phyloP scores from a whole-genome alignment of 2,888 invertebrate species.

The Microctonus hyperodae region DNA sequence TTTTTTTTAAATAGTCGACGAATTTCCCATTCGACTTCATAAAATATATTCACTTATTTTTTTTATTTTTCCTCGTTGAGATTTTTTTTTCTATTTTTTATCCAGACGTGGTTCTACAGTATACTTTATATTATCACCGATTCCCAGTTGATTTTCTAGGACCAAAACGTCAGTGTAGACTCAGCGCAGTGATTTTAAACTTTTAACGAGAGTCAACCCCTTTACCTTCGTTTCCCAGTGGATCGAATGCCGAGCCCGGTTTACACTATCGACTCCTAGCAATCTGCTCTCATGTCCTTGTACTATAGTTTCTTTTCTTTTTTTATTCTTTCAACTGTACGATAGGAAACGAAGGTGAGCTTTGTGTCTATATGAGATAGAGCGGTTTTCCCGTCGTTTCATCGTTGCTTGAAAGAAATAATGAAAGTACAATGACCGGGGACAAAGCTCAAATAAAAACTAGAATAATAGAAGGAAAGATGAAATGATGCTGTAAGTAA shows the following conservation, averaged over 20 bases:
- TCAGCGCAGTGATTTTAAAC: conserved; percentile 36
- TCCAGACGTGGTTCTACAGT: neutral
- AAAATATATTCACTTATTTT: neutral
- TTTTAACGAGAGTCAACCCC: conserved; percentile 37
- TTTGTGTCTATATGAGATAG: neutral
- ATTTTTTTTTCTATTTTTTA: neutral
- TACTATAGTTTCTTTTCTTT: too few species aligned
- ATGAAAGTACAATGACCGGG: conserved; percentile 21
- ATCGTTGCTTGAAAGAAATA: neutral
- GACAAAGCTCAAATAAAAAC: neutral
- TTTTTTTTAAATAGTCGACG: too few species aligned
- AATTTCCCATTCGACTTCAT: neutral
- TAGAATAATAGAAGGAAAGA: neutral
- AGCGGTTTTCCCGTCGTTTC: neutral
- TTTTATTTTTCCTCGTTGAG: neutral
- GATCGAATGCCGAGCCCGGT: conserved; percentile 21
- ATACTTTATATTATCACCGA: neutral
- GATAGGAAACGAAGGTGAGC: neutral
- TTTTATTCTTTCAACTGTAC: neutral
- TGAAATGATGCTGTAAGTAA: neutral
- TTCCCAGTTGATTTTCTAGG: neutral
- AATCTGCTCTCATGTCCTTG: neutral
- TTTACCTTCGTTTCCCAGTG: conserved; percentile 29
- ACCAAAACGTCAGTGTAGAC: conserved; percentile 20
- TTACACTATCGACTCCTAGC: neutral